Conservation (phyloP, 2,113 vertebrate genomes). For the Zosterops hypoxanthus region DNA sequence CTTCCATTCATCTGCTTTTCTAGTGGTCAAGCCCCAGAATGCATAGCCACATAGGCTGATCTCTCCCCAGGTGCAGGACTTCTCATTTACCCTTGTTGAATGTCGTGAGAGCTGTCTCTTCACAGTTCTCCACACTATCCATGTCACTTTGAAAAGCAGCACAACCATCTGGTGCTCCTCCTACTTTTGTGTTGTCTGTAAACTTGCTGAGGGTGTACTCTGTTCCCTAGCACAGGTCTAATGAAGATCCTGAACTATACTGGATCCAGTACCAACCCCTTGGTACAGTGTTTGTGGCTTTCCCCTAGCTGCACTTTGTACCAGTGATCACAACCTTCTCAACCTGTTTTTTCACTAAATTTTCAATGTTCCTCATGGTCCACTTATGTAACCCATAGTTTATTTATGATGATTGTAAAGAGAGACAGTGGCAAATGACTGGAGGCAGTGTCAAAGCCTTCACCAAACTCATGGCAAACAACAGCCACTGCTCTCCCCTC, state of each 20-base stretch:
- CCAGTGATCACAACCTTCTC: not conserved
- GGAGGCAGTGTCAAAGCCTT: not conserved
- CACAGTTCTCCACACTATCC: not conserved
- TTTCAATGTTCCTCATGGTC: not conserved
- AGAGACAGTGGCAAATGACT: not conserved
- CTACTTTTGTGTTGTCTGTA: not conserved
- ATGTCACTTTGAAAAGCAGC: not conserved
- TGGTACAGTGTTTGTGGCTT: not conserved
- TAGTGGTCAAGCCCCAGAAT: rapidly evolving
- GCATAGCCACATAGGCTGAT: not conserved
- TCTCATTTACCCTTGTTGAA: not conserved
- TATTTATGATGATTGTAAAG: not conserved
- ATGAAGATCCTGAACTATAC: not conserved
- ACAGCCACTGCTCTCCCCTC: not conserved
- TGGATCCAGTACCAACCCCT: not conserved
- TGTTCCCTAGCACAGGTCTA: not conserved
- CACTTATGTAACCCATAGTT: not conserved
- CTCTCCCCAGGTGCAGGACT: not conserved
- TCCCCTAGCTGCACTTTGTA: not conserved
- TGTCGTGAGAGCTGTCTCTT: not conserved
- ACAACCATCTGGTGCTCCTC: not conserved
- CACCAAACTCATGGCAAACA: not conserved
- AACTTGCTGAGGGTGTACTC: not conserved
- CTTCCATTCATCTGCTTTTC: not conserved
- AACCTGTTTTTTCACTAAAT: not conserved